Conservation (phyloP, 2,113 vertebrate genomes). For the Festucalex cinctus region DNA sequence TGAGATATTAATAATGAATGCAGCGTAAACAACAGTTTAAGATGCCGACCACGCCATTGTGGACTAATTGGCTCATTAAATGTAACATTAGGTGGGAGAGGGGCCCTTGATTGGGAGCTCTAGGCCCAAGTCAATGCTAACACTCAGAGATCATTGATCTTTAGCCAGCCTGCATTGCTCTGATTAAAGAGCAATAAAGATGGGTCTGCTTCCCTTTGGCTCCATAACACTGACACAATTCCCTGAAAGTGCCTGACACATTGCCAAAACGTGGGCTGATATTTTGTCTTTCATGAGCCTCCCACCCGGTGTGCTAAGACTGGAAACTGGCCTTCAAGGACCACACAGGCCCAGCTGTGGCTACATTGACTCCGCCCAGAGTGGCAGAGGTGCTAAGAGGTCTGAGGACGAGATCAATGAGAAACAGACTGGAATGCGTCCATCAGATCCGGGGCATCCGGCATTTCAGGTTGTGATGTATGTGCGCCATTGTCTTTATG, state of each 20-base stretch:
- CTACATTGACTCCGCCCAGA: conserved; percentile 39
- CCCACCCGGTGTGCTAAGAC: conserved; percentile 27
- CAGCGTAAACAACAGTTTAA: conserved; percentile 80
- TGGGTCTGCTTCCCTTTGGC: conserved; percentile 53
- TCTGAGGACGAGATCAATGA: conserved; percentile 60
- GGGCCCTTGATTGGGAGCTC: conserved; percentile 72
- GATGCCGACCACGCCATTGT: conserved; percentile 76
- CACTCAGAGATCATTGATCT: conserved; percentile 76
- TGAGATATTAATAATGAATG: conserved; percentile 82
- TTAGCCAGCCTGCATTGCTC: conserved; percentile 66
- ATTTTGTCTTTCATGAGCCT: conserved; percentile 51
- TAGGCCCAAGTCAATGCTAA: conserved; percentile 71
- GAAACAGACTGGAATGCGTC: conserved; percentile 41
- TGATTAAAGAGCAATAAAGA: conserved; percentile 78
- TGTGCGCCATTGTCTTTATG: conserved; percentile 36
- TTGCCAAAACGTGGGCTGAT: conserved; percentile 47
- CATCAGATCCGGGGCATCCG: conserved; percentile 56
- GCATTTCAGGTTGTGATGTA: conserved; percentile 46
- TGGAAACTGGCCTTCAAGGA: conserved; percentile 30
- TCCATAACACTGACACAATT: conserved; percentile 49
- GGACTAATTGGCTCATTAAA: conserved; percentile 83
- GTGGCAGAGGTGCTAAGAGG: conserved; percentile 66
- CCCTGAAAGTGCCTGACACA: conserved; percentile 50
- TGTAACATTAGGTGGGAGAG: conserved; percentile 77
- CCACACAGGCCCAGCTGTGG: conserved; percentile 49